These are phyloP conservation scores for Scyliorhinus canicula DNA, from an alignment of 2,797 vertebrate species.

Conservation along the genomic window DNA sequence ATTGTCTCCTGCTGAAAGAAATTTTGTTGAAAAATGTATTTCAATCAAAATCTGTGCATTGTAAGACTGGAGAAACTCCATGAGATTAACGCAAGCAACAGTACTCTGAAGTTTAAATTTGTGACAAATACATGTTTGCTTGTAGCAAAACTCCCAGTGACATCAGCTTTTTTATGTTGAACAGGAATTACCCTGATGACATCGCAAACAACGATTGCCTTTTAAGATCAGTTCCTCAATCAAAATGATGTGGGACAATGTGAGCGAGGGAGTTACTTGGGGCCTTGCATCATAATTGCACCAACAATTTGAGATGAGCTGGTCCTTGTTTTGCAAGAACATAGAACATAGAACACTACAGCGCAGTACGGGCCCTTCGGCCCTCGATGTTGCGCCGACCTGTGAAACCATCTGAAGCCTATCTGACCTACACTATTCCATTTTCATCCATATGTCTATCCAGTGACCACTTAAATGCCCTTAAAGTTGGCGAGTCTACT, in stretches of 20 bases:
- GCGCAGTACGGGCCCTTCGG: no score
- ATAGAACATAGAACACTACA: no score
- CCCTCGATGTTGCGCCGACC: no score
- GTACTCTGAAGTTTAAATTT: neutral
- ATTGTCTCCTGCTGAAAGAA: neutral
- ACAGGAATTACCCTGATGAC: constrained; percentile 24
- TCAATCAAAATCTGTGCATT: no score
- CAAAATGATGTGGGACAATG: neutral
- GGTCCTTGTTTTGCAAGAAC: neutral
- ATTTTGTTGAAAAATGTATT: neutral
- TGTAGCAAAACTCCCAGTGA: neutral
- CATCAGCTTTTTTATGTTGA: neutral
- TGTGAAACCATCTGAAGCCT: no score
- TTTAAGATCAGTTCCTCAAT: constrained; percentile 23
- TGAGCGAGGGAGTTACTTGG: neutral
- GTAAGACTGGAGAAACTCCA: neutral
- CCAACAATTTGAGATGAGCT: neutral
- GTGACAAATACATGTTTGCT: neutral
- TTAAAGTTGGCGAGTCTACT: no score
- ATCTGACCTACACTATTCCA: no score
- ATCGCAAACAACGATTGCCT: neutral
- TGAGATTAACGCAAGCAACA: neutral
- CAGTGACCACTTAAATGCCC: no score
- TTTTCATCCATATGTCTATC: no score
- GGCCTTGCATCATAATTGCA: neutral